Evolutionary conservation across 2,888 invertebrate genomes (phyloP).

Genomic region (Gymnocheta viridis): DNA sequence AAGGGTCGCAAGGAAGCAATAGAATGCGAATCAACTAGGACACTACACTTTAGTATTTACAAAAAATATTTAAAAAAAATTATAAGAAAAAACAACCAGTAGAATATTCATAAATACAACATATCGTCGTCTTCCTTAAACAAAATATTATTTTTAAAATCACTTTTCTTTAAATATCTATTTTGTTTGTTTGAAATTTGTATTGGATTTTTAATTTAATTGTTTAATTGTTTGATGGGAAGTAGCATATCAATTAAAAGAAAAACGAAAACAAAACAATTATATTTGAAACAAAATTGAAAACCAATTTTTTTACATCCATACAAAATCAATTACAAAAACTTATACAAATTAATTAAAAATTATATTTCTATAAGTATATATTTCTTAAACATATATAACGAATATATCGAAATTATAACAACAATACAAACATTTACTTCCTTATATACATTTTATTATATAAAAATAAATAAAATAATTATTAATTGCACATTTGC

Average conservation of each 20-base stretch:
- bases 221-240: constrained; percentile 79
- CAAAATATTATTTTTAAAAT: background rate
- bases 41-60: constrained; percentile 71
- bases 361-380: constrained; percentile 26
- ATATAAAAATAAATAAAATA: constrained; percentile 5
- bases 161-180: background rate
- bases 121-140: constrained; percentile 64
- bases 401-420: constrained; percentile 17
- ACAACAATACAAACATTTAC: constrained; percentile 16
- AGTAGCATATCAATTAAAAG: constrained; percentile 82
- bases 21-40: constrained; percentile 60
- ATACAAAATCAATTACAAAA: constrained; percentile 62
- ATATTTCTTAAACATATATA: constrained; percentile 26
- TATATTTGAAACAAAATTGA: constrained; percentile 18
- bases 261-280: constrained; percentile 72
- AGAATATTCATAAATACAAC: constrained; percentile 65
- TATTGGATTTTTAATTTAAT: constrained; percentile 55
- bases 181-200: background rate
- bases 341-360: constrained; percentile 26
- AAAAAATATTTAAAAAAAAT: constrained; percentile 24
- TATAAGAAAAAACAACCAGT: constrained; percentile 67
- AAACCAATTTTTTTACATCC: constrained; percentile 53
- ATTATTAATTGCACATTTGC: constrained; percentile 13
- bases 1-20: background rate
- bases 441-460: constrained; percentile 23